phyloP scores from a whole-genome alignment of 1,140 invertebrate species.

The Pachypsylla venusta region DNA sequence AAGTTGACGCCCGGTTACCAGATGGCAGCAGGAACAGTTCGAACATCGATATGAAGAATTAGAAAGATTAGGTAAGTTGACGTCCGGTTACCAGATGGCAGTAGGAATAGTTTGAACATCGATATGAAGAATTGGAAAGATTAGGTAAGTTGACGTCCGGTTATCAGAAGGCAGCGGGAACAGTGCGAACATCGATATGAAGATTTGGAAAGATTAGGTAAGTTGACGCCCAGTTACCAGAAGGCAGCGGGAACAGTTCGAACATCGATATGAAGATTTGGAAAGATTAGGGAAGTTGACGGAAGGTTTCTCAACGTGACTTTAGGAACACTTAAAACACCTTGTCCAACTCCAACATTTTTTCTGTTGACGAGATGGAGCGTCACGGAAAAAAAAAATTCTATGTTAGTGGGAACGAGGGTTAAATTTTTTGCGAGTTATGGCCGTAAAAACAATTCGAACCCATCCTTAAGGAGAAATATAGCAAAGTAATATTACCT shows the following conservation, averaged over 20 bases:
- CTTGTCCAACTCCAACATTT: no score
- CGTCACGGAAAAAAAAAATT: no score
- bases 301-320: no score
- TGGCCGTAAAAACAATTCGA: no score
- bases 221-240: slow-evolving; percentile 21
- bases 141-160: slow-evolving; percentile 30
- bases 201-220: slow-evolving; percentile 46
- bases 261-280: slow-evolving; percentile 38
- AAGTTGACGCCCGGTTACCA: slow-evolving; percentile 21
- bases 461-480: no score
- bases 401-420: no score
- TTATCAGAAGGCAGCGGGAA: slow-evolving; percentile 23
- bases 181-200: slow-evolving; percentile 40
- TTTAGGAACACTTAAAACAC: no score
- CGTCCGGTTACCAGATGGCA: slow-evolving; percentile 23
- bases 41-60: slow-evolving; percentile 44
- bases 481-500: no score
- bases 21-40: slow-evolving; percentile 25
- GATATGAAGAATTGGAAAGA: slow-evolving; percentile 50
- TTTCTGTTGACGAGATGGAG: no score
- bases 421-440: no score
- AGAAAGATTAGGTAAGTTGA: slow-evolving; percentile 39
- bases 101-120: slow-evolving; percentile 31
- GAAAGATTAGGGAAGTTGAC: slow-evolving; percentile 52
- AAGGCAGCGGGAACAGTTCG: slow-evolving; percentile 26